Conservation (phyloP, 2,113 vertebrate genomes). For the Meles meles region DNA sequence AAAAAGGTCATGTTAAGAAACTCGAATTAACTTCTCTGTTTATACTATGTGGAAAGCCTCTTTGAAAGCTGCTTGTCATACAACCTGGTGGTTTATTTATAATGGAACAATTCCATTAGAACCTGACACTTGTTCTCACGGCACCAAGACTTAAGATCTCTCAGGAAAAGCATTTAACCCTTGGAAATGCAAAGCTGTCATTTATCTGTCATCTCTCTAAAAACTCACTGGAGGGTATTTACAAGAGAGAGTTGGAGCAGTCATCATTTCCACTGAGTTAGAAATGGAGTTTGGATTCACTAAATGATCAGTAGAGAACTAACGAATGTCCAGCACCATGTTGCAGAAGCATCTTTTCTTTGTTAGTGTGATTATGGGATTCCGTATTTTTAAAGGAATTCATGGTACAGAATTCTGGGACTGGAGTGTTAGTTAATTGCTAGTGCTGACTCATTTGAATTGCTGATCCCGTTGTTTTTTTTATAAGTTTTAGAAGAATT, state of each 20-base stretch:
- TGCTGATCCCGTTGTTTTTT: background rate
- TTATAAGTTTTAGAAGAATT: constrained; percentile 11
- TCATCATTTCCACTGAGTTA: constrained; percentile 52
- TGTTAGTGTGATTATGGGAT: background rate
- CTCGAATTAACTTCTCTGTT: constrained; percentile 81
- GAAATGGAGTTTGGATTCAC: constrained; percentile 57
- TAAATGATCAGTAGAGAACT: constrained; percentile 37
- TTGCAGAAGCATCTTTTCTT: fast-evolving
- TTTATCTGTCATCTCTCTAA: constrained; percentile 36
- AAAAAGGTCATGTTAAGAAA: constrained; percentile 81
- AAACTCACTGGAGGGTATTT: constrained; percentile 65
- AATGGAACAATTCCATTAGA: constrained; percentile 72
- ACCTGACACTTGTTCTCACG: constrained; percentile 43
- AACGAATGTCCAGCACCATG: background rate
- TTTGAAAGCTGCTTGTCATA: constrained; percentile 57
- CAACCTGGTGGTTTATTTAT: constrained; percentile 74
- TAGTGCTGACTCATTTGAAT: background rate
- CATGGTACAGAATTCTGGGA: background rate
- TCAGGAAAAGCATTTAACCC: constrained; percentile 68
- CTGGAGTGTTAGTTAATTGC: background rate
- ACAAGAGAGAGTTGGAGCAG: constrained; percentile 50
- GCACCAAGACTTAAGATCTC: constrained; percentile 33
- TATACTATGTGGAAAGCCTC: constrained; percentile 70
- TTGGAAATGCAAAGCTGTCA: constrained; percentile 63
- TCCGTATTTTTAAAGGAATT: background rate